Base-by-base conservation (phyloP, 2,113 vertebrate genomes). In the Balaenoptera acutorostrata region DNA sequence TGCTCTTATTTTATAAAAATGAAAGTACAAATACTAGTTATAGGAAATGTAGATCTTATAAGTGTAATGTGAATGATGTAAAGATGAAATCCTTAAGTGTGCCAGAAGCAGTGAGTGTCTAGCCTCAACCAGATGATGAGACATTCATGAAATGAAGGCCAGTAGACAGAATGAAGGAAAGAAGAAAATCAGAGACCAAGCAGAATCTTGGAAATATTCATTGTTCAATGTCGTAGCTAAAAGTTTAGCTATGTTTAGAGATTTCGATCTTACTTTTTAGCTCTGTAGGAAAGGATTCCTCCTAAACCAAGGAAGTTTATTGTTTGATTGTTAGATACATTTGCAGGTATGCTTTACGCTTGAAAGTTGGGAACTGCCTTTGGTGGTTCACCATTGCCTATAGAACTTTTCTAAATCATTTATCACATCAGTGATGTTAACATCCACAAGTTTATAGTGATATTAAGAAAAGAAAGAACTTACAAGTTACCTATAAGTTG, bases 1-100 rank as follows among this genome's bases (percentile, higher is more conserved):
- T 81, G 63, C 78, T 78, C 57, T 89, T 63, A 49, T 61, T 85
- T 89, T 90, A 89, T 44, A 77, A 95, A 94, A 90, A 55, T 59
- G 8, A 63, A 95, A 89, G 21, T 77, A 12, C 25, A 59, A 74
- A 63, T 55, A 77, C 61, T 82, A 59, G 27, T 69, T 71, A 78
- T 25, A 83, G 68, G 36, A 52, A 81, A 83, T 14, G 33, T 18
- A 88, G 39, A 57, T n/a, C 64, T 83, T 66, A 44, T 55, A 86
- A 82, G 27, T 64, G n/a, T 64, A 41, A 80, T 80, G 44, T 72
- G 39, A 85, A 80, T 81, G n/a, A 36, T 61, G 55, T 13, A 33
- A 68, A 74, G 46, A 64, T 63, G 25, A 84, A 93, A 90, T 93
- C 68, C 80, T 90, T 55, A 41, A 41, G 64, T 17, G 11, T 57